phyloP scores from a whole-genome alignment of 2,888 invertebrate genomes.

The Fragum sueziense region DNA sequence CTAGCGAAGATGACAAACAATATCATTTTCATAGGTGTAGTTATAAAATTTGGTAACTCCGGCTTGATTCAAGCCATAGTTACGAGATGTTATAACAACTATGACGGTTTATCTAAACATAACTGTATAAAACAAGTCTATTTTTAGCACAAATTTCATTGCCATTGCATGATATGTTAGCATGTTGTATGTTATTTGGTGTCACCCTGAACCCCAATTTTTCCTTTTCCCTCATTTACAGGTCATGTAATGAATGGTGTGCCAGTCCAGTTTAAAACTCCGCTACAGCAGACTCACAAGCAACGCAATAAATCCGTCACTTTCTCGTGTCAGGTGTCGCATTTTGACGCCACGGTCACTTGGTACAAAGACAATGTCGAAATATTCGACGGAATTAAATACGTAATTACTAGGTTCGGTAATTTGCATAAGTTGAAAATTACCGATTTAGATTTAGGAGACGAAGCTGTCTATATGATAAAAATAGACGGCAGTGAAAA shows the following conservation, averaged over 20 bases:
- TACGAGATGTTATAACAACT: no score
- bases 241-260: slow-evolving; percentile 52
- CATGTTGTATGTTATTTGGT: slow-evolving; percentile 12
- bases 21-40: no score
- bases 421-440: slow-evolving; percentile 71
- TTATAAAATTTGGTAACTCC: no score
- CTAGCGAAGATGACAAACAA: no score
- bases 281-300: slow-evolving; percentile 54
- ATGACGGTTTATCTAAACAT: no score
- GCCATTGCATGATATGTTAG: slow-evolving; percentile 1
- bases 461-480: slow-evolving; percentile 71
- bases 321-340: slow-evolving; percentile 89
- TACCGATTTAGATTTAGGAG: slow-evolving; percentile 65
- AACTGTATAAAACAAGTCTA: no score
- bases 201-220: background rate
- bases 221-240: slow-evolving; percentile 30
- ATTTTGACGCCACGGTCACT: slow-evolving; percentile 89
- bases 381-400: slow-evolving; percentile 63
- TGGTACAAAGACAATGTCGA: slow-evolving; percentile 86
- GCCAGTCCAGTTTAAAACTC: slow-evolving; percentile 61
- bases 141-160: background rate
- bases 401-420: slow-evolving; percentile 69
- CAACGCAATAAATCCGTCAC: slow-evolving; percentile 64
- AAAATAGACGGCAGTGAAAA: slow-evolving; percentile 64
- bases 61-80: no score